Conservation (phyloP, 2,797 vertebrate species). For the Arrhamphus sclerolepis region DNA sequence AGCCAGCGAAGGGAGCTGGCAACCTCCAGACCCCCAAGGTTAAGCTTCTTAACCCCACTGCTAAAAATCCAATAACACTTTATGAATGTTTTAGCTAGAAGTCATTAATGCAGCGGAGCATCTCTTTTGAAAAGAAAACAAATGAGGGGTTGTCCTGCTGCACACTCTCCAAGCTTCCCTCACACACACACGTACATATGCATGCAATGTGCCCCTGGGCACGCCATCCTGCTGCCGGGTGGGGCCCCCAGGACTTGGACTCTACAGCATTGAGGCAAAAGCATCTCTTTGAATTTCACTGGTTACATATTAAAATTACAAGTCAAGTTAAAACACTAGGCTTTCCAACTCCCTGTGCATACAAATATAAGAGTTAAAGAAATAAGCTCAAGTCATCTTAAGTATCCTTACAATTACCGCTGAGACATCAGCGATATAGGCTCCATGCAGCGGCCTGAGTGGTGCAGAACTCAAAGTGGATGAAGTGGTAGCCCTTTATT, state of each 20-base stretch:
- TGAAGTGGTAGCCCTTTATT: constrained; percentile 66
- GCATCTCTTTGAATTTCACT: constrained; percentile 64
- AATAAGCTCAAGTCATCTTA: constrained; percentile 61
- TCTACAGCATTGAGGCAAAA: constrained; percentile 54
- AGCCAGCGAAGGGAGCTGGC: constrained; percentile 57
- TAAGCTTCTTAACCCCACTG: constrained; percentile 79
- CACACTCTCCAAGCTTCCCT: constrained; percentile 46
- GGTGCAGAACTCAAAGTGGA: constrained; percentile 58
- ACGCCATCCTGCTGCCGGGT: constrained; percentile 63
- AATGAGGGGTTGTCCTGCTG: constrained; percentile 73
- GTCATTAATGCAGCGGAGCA: constrained; percentile 81
- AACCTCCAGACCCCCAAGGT: constrained; percentile 78
- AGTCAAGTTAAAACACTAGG: constrained; percentile 69
- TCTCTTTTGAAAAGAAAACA: constrained; percentile 81
- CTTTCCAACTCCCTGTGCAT: constrained; percentile 3
- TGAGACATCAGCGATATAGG: constrained; percentile 53
- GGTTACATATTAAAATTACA: constrained; percentile 64
- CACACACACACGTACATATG: constrained; percentile 30
- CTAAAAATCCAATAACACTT: constrained; percentile 83
- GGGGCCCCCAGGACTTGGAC: constrained; percentile 60
- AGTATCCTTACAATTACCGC: constrained; percentile 59
- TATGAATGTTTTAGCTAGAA: constrained; percentile 82
- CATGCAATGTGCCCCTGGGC: constrained; percentile 53
- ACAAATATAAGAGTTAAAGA: no score
- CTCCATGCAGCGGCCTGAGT: constrained; percentile 50